phyloP scores from a whole-genome alignment of 2,113 vertebrate genomes.

The Cyphomyrus discorhynchus region DNA sequence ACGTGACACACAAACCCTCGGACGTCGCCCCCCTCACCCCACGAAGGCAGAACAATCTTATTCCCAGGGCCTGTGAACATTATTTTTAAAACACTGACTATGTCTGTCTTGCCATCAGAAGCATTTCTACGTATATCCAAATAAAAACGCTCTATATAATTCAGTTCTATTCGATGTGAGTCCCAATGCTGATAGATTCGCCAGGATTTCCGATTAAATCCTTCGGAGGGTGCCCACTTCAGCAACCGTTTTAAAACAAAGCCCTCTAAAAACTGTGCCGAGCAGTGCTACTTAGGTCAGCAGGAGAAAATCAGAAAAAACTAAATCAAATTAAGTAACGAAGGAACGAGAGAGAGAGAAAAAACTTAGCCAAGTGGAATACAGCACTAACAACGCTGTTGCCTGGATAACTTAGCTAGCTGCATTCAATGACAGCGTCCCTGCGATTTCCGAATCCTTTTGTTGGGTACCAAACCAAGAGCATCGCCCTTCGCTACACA shows the following conservation, averaged over 20 bases:
- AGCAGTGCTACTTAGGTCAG: background rate
- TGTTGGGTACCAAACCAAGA: conserved; percentile 15
- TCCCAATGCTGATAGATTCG: background rate
- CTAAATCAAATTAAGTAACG: background rate
- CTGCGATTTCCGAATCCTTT: background rate
- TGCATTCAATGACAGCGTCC: background rate
- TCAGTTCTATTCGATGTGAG: background rate
- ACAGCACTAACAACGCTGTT: background rate
- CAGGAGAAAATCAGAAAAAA: background rate
- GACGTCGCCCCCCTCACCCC: background rate
- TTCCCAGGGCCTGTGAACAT: background rate
- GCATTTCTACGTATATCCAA: background rate
- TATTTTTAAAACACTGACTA: background rate
- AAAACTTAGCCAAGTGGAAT: background rate
- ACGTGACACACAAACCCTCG: conserved; percentile 12
- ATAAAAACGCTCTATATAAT: background rate
- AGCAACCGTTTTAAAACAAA: background rate
- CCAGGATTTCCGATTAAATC: background rate
- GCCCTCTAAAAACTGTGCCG: background rate
- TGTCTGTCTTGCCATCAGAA: background rate
- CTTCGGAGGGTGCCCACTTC: background rate
- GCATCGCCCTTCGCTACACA: background rate
- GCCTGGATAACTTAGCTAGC: background rate
- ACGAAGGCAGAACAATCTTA: background rate
- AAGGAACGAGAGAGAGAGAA: background rate